Percentiles rank a stretch among this genome's conserved stretches.
Evolutionary conservation across 2,797 vertebrate genomes (phyloP).

Genomic region (Cossypha caffra): DNA sequence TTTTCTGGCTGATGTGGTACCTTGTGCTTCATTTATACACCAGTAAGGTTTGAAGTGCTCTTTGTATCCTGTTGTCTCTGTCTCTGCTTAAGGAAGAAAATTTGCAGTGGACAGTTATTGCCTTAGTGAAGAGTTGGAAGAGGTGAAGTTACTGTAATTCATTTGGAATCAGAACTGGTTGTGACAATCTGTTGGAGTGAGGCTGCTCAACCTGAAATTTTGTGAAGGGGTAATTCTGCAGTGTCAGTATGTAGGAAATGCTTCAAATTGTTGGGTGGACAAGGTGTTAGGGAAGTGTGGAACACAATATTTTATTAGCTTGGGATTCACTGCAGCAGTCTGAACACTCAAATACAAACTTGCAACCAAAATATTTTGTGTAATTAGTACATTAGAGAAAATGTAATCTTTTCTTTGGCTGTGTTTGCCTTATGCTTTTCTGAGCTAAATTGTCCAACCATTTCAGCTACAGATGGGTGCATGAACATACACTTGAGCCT

Average conservation of each 20-base stretch:
- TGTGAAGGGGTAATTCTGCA: background rate
- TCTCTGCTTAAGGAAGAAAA: background rate
- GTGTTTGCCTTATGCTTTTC: background rate
- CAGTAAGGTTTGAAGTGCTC: background rate
- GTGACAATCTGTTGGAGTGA: background rate
- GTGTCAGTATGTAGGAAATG: background rate
- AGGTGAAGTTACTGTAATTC: background rate
- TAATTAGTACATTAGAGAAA: background rate
- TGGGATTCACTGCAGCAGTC: background rate
- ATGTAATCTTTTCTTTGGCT: background rate
- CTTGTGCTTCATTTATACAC: background rate
- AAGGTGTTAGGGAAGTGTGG: background rate
- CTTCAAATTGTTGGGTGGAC: background rate
- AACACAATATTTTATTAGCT: background rate
- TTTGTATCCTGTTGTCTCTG: background rate
- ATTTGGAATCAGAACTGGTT: background rate
- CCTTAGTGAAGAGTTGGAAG: background rate
- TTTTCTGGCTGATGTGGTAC: background rate
- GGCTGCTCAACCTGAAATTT: background rate
- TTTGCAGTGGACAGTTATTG: background rate
- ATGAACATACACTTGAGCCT: background rate
- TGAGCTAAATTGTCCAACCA: background rate
- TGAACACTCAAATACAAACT: background rate
- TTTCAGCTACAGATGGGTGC: background rate
- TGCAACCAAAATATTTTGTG: background rate